Base-by-base conservation (phyloP, 2,113 vertebrate genomes). In the Rhineura floridana region DNA sequence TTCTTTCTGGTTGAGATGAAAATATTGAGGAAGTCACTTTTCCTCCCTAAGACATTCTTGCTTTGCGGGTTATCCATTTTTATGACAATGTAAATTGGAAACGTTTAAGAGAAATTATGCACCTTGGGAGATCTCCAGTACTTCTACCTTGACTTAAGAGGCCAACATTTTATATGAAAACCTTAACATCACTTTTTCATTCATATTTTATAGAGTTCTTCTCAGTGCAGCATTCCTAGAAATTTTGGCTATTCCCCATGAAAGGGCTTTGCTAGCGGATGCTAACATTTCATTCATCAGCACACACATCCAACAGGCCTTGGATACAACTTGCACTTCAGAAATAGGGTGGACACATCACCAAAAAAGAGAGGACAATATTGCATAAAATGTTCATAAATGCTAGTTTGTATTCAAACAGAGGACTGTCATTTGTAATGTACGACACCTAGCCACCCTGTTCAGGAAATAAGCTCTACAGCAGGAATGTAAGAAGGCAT, bases 131-230 rank as follows among this genome's bases (percentile, higher is more conserved):
- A 65, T 9, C 55, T 91, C 12, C 7, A 77, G 15, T 48, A 78
- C 12, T 23, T 59, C 23, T 3, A 65, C 12, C 77, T 13, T 52
- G 85, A 52, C 30, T 72, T 28, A 93, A 92, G 6, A 19, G 81
- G 80, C 1, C 3, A 25, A 2, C 89, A 84, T 86, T 81, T 86
- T 69, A 10, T 4, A 87, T 25, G 46, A 89, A 91, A 87, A 17
- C 5, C 79, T n/a, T 89, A 88, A 88, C 90, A 86, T 42, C 44
- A n/a, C 30, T 65, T 77, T 44, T 70, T 50, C 50, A 30, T 87
- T 91, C 25, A 82, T 86, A 77, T 90, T 90, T 86, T 33, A 86
- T 88, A 86, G 83, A 91, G 80, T 72, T 67, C 17, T 63, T 80
- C n/a, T 93, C 62, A 83, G 65, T 42, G 50, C 10, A 88, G 15